Evolutionary conservation across 2,113 vertebrate genomes (phyloP), one percentile per base, ranked within the genome.

Genomic region (Arizona elegans): DNA sequence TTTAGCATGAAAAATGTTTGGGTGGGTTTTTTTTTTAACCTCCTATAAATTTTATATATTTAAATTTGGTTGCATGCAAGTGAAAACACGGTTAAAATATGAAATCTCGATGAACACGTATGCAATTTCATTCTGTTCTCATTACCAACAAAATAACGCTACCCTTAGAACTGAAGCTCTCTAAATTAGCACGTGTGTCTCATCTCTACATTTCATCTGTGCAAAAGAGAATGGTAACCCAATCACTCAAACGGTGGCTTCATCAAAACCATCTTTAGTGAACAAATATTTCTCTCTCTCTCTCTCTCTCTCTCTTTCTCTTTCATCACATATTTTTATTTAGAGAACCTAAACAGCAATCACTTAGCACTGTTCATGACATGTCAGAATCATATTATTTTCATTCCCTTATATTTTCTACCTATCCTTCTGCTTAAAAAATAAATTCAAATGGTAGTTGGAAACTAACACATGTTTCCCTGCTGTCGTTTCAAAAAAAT

Each of bases 241-340:
- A 59, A 38, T n/a, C 93, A 92, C 85, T 23, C 5, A 56, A 91
- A 6, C 17, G 26, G 0, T 2, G 9, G 91, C 58, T 91, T 92
- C 92, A 93, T 89, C 87, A 92, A 29, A 95, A 75, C 92, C 2
- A 5, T 95, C 91, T 92, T 26, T 54, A 93, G 50, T 5, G 90
- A 91, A 6, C 7, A 91, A 92, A 23, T 86, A 0, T 0, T 33
- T 29, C 1, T 52, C 52, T 52, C 52, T 50, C 47, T 50, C 6
- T 10, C 6, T 24, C 1, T 52, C 52, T 52, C 52, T 29, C 1
- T 52, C 52, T 52, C 52, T 50, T 6, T 50, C 6, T 52, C 1
- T 95, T 56, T 92, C 90, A 91, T 93, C 26, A 87, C 26, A 94
- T 17, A 12, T 93, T 96, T 94, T 90, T 93, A 95, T 94, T 91